Evolutionary conservation across 2,113 vertebrate genomes (phyloP).

Genomic region (Leucoraja erinaceus): DNA sequence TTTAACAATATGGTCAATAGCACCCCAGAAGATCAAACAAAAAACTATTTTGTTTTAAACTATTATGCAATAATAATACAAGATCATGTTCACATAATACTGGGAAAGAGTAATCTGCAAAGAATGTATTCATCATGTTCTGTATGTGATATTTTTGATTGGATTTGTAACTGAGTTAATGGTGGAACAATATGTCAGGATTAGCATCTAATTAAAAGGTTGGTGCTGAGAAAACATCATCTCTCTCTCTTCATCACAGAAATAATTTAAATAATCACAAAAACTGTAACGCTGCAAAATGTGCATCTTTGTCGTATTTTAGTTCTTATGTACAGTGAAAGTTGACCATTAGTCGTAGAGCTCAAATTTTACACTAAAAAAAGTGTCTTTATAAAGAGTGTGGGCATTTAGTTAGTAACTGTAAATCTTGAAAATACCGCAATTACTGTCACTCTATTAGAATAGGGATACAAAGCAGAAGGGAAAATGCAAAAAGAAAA

Average conservation of each 20-base stretch:
- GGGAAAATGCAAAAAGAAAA: background rate
- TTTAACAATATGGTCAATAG: background rate
- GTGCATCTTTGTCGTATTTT: background rate
- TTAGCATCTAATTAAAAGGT: background rate
- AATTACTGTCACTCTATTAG: background rate
- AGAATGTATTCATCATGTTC: background rate
- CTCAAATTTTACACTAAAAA: background rate
- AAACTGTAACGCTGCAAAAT: background rate
- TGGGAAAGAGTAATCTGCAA: background rate
- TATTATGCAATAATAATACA: background rate
- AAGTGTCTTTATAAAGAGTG: background rate
- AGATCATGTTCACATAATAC: background rate
- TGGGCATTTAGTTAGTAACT: background rate
- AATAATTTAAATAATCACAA: background rate
- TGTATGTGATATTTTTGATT: background rate
- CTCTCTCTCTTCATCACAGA: background rate
- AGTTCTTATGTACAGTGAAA: background rate
- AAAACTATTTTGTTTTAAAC: background rate
- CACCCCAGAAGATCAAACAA: background rate
- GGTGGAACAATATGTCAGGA: background rate
- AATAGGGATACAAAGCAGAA: background rate
- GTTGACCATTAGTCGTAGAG: background rate
- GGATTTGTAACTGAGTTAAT: background rate
- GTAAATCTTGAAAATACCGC: background rate
- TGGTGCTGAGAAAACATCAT: background rate